Evolutionary conservation across 2,888 invertebrate genomes (phyloP).

Genomic region (Mellilla xanthometata): DNA sequence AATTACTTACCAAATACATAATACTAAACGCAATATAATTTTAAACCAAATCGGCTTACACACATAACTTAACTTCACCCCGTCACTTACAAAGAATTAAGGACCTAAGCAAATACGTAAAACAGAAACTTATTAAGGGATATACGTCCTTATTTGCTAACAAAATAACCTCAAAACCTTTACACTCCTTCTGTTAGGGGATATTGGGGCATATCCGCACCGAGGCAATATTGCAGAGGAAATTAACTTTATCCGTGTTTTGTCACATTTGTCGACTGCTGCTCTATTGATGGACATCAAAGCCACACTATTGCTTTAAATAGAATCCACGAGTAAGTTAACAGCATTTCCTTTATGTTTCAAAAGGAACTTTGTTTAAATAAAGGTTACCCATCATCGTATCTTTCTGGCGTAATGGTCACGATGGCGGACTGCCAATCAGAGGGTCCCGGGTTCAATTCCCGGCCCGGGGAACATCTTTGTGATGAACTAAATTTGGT

Average conservation of each 20-base stretch:
- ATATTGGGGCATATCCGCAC: slow-evolving; percentile 7
- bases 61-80: slow-evolving; percentile 1
- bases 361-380: too few species aligned
- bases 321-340: too few species aligned
- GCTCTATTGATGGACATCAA: slow-evolving; percentile 4
- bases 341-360: too few species aligned
- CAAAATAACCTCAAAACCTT: slow-evolving; percentile 29
- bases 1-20: too few species aligned
- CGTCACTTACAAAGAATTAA: slow-evolving; percentile 14
- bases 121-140: slow-evolving; percentile 28
- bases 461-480: too few species aligned
- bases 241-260: slow-evolving; percentile 11
- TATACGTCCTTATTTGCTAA: slow-evolving; percentile 29
- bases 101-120: slow-evolving; percentile 31
- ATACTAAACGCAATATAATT: background rate
- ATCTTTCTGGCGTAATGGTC: too few species aligned
- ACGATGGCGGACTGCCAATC: too few species aligned
- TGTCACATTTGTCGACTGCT: slow-evolving; percentile 5
- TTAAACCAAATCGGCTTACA: slow-evolving; percentile 7
- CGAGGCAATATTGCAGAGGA: slow-evolving; percentile 8
- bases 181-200: slow-evolving; percentile 19
- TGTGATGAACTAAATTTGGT: too few species aligned
- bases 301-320: too few species aligned
- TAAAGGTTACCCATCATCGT: too few species aligned
- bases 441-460: too few species aligned